Percentiles rank a stretch among this genome's conserved stretches.
Evolutionary conservation across 1,140 invertebrate species (phyloP).

Genomic region (Aphelenchoides fujianensis): DNA sequence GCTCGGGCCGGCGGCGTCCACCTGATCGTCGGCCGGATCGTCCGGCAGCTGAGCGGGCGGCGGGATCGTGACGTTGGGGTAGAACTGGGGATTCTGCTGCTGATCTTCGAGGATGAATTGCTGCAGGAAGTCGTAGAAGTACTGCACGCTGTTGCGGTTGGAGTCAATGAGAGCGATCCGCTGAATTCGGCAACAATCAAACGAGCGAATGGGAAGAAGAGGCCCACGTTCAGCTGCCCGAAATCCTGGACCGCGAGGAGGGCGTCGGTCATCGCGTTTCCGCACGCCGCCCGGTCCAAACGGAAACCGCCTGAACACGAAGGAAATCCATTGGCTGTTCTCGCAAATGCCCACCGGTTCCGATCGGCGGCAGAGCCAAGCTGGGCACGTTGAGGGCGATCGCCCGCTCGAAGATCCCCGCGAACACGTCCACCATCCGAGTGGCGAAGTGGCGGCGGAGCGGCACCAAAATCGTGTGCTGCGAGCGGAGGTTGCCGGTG

Average conservation of each 20-base stretch:
- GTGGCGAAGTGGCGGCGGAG: slow-evolving; percentile 6
- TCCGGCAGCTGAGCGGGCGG: neutral
- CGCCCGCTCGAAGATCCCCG: slow-evolving; percentile 15
- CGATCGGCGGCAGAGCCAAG: slow-evolving; percentile 30
- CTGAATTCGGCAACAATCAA: neutral
- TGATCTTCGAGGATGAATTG: neutral
- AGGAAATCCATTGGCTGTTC: neutral
- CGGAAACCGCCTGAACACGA: slow-evolving; percentile 7
- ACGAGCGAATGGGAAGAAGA: neutral
- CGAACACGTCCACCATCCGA: slow-evolving; percentile 21
- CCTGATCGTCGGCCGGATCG: no score
- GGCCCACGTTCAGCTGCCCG: slow-evolving; percentile 23
- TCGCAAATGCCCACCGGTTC: slow-evolving; percentile 26
- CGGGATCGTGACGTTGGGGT: neutral
- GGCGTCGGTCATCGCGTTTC: slow-evolving; percentile 1
- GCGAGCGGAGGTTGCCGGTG: slow-evolving; percentile 3
- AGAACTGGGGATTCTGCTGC: neutral
- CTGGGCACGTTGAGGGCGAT: neutral
- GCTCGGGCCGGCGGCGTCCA: neutral
- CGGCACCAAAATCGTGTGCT: slow-evolving; percentile 27
- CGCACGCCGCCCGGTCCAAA: neutral
- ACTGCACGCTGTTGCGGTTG: neutral
- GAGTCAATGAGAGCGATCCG: neutral
- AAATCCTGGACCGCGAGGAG: slow-evolving; percentile 15
- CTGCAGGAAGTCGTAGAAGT: neutral